Base-by-base conservation (phyloP, 2,888 invertebrate species). In the Drosophila mulleri region DNA sequence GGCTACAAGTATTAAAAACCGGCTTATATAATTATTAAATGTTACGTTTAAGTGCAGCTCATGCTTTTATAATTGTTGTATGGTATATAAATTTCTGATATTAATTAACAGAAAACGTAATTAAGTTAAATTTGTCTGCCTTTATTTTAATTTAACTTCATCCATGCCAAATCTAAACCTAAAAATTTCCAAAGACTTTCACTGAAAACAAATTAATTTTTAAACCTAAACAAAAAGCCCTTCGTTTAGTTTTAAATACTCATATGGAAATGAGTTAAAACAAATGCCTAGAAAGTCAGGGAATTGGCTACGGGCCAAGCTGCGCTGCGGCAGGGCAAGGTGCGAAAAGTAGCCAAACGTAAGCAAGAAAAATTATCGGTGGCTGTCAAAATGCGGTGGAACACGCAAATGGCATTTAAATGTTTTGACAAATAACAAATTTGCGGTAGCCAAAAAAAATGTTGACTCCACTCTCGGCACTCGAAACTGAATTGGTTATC, bases 371-470 rank as follows among this genome's bases (percentile, higher is more conserved):
- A 81, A 68, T 85, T 81, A 89, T 86, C 86, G 79, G 70, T 75
- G 77, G 73, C 86, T 86, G 86, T 89, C 86, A 89, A 86, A 86
- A 68, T 65, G 70, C 61, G 63, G 64, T 50, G 64, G 60, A 72
- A 67, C 82, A 78, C 69, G 84, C 79, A 89, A 84, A 89, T 87
- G 79, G 84, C 83, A 84, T 90, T 86, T 86, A 86, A 90, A 88
- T 89, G 86, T 89, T 88, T 86, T 89, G 88, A 87, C 90, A 87
- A 90, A 88, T 90, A 87, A 82, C 87, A 88, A 88, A 89, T 85
- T 75, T 85, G 82, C 88, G 74, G 84, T 89, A 84, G 89, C 83
- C 79, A 64, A 67, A 66, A 45, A 20, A 67, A 83, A 74, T 67
- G 29, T 78, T 44, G 64, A 74, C 69, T 75, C 50, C 72, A 57